Evolutionary conservation across 2,113 vertebrate species (phyloP), one percentile per base, ranked within the genome.

Genomic region (Channa maculata): DNA sequence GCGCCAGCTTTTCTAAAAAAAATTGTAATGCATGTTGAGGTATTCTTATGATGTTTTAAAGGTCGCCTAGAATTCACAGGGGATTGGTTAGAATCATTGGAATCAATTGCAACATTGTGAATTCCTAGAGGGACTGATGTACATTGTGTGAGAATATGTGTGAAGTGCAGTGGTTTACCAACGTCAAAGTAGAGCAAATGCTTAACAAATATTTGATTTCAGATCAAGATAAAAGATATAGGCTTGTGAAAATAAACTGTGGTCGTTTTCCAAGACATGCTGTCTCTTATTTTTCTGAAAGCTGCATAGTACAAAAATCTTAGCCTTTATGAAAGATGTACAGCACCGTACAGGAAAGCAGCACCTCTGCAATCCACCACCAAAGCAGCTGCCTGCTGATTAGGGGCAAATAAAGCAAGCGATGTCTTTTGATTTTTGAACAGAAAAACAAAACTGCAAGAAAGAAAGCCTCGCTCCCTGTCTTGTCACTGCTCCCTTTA

Each of bases 311-410:
- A 84, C 80, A 82, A 68, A 76, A 75, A 64, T 83, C 46, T 1
- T 33, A 77, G 69, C 80, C 54, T 77, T 33, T 74, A 72, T 81
- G 61, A 82, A 85, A 86, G 70, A 69, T 51, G 65, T 69, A 64
- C 75, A 84, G 50, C 55, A 65, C 44, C 51, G 54, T 68, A 68
- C 75, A 82, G 80, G 75, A 89, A 73, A 59, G 84, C 81, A 83
- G 69, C 75, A 88, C 89, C 86, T 92, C 88, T 88, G 85, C 88
- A 85, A 87, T 71, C 72, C 86, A 74, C 71, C 83, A 86, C 87
- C 87, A 90, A 93, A 89, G 88, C 86, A 80, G 64, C 85, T 11
- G 84, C 89, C 86, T 87, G 80, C 86, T 90, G 92, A 92, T 89
- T 80, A 84, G 87, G 90, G 90, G 90, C 88, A 89, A 93, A 92